phyloP scores from a whole-genome alignment of 2,888 invertebrate species.

The Chymomyza fuscimana region DNA sequence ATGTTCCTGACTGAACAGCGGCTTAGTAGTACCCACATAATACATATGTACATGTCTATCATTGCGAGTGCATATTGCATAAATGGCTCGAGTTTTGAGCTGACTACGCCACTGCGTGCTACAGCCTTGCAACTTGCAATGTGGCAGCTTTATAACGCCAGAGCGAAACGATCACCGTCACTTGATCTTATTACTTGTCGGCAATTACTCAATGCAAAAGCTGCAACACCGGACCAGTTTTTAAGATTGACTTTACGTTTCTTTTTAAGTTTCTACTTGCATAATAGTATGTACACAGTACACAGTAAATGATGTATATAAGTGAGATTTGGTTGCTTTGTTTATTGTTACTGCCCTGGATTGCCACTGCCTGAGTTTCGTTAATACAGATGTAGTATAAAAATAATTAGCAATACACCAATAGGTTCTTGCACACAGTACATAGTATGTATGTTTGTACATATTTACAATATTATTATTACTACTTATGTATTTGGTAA shows the following conservation, averaged over 20 bases:
- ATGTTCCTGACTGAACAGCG: too few species aligned
- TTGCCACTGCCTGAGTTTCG: not conserved
- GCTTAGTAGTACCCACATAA: too few species aligned
- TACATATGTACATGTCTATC: too few species aligned
- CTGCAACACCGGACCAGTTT: not conserved
- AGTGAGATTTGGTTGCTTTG: not conserved
- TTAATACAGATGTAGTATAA: not conserved
- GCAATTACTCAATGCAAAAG: conserved; percentile 3
- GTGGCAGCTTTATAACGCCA: not conserved
- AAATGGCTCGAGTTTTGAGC: not conserved
- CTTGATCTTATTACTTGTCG: not conserved
- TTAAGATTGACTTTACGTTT: not conserved
- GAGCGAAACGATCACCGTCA: not conserved
- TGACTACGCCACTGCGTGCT: not conserved
- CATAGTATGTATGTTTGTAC: conserved; percentile 34
- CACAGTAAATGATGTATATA: too few species aligned
- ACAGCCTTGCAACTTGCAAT: not conserved
- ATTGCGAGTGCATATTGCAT: too few species aligned
- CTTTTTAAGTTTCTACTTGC: not conserved
- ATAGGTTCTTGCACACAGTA: not conserved
- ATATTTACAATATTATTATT: conserved; percentile 34
- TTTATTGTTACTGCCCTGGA: not conserved
- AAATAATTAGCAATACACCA: not conserved
- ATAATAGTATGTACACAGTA: too few species aligned
- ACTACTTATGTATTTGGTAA: too few species aligned